Evolutionary conservation across 2,797 vertebrate genomes (phyloP).

Genomic region (Molossus alvarezi): DNA sequence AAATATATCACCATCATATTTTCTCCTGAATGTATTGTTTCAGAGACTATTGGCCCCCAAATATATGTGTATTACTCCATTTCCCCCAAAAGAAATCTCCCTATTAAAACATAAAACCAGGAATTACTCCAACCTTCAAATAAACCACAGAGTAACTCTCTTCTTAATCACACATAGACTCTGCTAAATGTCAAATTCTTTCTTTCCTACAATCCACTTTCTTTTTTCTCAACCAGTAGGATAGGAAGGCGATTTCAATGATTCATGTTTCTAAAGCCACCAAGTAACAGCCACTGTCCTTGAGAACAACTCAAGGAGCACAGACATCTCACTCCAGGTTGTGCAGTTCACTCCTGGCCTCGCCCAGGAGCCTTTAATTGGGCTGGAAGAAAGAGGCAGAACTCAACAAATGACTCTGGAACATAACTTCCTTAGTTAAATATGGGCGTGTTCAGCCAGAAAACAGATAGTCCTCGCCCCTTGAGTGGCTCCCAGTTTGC

Average conservation of each 20-base stretch:
- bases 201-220: not conserved
- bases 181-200: not conserved
- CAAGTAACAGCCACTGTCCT: not conserved
- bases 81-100: not conserved
- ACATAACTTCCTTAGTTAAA: not conserved
- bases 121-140: not conserved
- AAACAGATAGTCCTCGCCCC: not conserved
- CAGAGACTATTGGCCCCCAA: not conserved
- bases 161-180: not conserved
- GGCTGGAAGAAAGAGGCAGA: not conserved
- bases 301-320: slow-evolving; percentile 13
- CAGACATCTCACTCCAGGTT: not conserved
- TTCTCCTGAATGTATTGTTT: slow-evolving; percentile 41
- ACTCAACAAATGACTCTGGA: not conserved
- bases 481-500: not conserved
- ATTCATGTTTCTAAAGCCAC: not conserved
- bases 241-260: not conserved
- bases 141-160: not conserved
- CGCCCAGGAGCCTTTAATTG: not conserved
- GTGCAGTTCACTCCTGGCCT: not conserved
- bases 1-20: not conserved
- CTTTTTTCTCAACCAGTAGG: not conserved
- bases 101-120: not conserved
- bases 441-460: not conserved
- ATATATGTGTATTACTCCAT: not conserved